phyloP scores from a whole-genome alignment of 2,888 invertebrate genomes.

The Zeuzera pyrina region DNA sequence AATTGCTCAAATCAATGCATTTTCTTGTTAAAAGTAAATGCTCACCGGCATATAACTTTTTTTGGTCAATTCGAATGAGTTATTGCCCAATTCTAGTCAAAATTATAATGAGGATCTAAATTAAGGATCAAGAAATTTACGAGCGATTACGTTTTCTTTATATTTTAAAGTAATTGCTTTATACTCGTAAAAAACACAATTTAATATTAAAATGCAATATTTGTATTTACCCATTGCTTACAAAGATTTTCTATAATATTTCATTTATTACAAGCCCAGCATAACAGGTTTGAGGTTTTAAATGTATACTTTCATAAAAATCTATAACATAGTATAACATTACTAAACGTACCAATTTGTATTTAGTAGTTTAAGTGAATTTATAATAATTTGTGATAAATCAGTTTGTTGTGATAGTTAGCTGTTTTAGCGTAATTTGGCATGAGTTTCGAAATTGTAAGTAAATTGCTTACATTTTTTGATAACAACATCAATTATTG shows the following conservation, averaged over 20 bases:
- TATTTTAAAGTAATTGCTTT: too few species aligned
- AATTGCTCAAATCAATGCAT: conserved; percentile 67
- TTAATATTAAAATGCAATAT: too few species aligned
- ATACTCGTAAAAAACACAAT: too few species aligned
- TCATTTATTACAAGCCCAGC: too few species aligned
- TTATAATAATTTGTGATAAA: conserved; percentile 45
- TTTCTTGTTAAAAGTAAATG: conserved; percentile 29
- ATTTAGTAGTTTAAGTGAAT: conserved; percentile 9
- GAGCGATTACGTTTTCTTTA: background rate
- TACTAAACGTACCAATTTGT: conserved; percentile 10
- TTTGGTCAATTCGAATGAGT: conserved; percentile 9
- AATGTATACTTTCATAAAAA: too few species aligned
- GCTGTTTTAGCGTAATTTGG: too few species aligned
- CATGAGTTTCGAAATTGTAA: background rate
- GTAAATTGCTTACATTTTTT: background rate
- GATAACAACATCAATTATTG: too few species aligned
- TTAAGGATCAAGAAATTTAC: background rate
- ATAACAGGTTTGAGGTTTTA: too few species aligned
- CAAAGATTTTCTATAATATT: too few species aligned
- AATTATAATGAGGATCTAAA: conserved; percentile 16
- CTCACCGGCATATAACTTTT: conserved; percentile 10
- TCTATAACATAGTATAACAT: too few species aligned
- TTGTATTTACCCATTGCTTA: too few species aligned
- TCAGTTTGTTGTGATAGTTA: conserved; percentile 48
- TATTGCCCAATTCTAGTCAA: conserved; percentile 30